These are phyloP conservation scores for Lipophrys pholis DNA, from an alignment of 2,113 vertebrate species.

Conservation along the genomic window DNA sequence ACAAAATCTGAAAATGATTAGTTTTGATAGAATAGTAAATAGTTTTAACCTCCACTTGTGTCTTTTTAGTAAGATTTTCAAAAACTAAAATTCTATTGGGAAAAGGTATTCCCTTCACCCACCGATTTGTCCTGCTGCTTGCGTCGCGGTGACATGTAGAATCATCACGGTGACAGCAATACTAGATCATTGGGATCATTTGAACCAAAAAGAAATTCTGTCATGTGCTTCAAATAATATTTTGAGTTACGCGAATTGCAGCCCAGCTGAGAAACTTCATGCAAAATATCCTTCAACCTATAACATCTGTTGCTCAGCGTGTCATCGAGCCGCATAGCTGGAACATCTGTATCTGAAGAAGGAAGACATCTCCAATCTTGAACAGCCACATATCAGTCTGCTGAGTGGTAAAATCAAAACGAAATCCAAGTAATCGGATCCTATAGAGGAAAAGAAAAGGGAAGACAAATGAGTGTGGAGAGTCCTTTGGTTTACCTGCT, in stretches of 20 bases:
- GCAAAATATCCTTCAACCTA: constrained; percentile 3
- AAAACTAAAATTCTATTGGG: too few relatives aligned
- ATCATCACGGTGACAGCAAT: too few relatives aligned
- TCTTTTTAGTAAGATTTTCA: too few relatives aligned
- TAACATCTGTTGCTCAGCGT: constrained; percentile 19
- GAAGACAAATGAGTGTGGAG: constrained; percentile 43
- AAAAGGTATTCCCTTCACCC: too few relatives aligned
- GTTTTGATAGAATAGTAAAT: too few relatives aligned
- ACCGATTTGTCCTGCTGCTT: too few relatives aligned
- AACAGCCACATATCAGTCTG: constrained; percentile 28
- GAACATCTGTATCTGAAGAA: constrained; percentile 43
- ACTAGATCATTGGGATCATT: too few relatives aligned
- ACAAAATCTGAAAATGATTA: too few relatives aligned
- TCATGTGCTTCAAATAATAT: too few relatives aligned
- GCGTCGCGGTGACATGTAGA: too few relatives aligned
- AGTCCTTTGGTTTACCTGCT: constrained; percentile 73
- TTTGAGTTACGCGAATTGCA: neutral
- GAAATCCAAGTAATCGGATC: constrained; percentile 43
- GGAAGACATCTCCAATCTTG: constrained; percentile 7
- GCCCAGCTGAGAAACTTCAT: neutral
- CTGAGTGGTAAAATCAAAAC: constrained; percentile 28
- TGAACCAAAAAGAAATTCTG: too few relatives aligned
- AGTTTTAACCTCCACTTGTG: too few relatives aligned
- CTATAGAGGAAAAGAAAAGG: constrained; percentile 15
- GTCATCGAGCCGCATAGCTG: constrained; percentile 23